These are phyloP conservation scores for Druceiella hillmani DNA, from an alignment of 2,888 invertebrate genomes.

Conservation along the genomic window DNA sequence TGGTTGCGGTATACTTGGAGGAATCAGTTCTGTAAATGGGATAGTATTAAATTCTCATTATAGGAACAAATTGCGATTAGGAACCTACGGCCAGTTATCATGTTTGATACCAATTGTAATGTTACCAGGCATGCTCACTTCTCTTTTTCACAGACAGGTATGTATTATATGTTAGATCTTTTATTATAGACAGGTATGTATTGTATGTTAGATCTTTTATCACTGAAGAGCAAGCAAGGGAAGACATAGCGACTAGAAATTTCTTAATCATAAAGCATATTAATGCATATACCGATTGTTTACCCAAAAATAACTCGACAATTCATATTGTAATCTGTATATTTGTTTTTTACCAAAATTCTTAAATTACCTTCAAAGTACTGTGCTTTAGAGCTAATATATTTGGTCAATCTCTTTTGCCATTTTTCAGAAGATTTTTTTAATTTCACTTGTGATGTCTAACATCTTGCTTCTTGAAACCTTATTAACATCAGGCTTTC, in stretches of 20 bases:
- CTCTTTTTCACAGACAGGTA: constrained; percentile 55
- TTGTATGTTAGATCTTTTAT: constrained; percentile 2
- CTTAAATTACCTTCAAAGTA: too few relatives aligned
- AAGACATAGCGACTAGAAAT: constrained; percentile 11
- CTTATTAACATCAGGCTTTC: too few relatives aligned
- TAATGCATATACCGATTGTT: too few relatives aligned
- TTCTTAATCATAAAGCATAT: too few relatives aligned
- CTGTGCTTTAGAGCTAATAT: too few relatives aligned
- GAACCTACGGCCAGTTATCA: constrained; percentile 51
- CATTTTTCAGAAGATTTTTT: too few relatives aligned
- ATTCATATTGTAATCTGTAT: constrained; percentile 5
- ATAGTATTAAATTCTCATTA: constrained; percentile 58
- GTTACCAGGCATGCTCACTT: constrained; percentile 52
- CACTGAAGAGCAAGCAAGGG: not conserved
- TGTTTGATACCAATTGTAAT: constrained; percentile 57
- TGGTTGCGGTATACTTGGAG: constrained; percentile 47
- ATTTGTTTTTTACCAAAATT: not conserved
- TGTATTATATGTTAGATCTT: constrained; percentile 27
- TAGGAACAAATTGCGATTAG: constrained; percentile 56
- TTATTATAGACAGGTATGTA: not conserved
- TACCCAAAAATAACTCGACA: too few relatives aligned
- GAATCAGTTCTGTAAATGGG: constrained; percentile 48
- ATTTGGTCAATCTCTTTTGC: too few relatives aligned
- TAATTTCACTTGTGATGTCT: too few relatives aligned
- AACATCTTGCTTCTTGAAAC: too few relatives aligned